phyloP scores from a whole-genome alignment of 2,888 invertebrate species.

The Aphidius colemani region DNA sequence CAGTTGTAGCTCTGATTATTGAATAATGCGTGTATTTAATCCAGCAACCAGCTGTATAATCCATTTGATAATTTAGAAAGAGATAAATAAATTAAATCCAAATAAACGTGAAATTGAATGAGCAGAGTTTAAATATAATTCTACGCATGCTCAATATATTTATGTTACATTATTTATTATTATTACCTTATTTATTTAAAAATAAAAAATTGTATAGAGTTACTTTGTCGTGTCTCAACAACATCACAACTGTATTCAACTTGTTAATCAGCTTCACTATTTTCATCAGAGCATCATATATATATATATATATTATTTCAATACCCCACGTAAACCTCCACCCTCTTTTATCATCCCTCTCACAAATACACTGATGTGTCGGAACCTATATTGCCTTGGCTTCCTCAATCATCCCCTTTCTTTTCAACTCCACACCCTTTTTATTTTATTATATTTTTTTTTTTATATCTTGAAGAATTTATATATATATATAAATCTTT shows the following conservation, averaged over 20 bases:
- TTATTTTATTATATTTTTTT: constrained; percentile 6
- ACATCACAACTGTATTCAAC: background rate
- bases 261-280: background rate
- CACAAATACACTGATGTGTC: constrained; percentile 1
- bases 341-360: constrained; percentile 10
- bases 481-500: background rate
- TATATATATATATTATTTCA: constrained; percentile 12
- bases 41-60: too few species aligned
- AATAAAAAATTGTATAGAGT: background rate
- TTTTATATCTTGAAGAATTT: background rate
- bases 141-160: too few species aligned
- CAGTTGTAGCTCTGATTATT: too few species aligned
- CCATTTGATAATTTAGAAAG: too few species aligned
- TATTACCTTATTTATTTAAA: background rate
- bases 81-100: too few species aligned
- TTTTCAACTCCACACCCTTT: constrained; percentile 16
- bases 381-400: constrained; percentile 11
- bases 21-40: too few species aligned
- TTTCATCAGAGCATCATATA: background rate
- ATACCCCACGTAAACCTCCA: constrained; percentile 4
- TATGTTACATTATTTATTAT: background rate
- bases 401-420: constrained; percentile 16
- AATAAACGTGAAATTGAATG: too few species aligned
- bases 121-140: too few species aligned
- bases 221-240: background rate